Evolutionary conservation across 2,888 invertebrate species (phyloP).

Genomic region (Mythimna ferrago): DNA sequence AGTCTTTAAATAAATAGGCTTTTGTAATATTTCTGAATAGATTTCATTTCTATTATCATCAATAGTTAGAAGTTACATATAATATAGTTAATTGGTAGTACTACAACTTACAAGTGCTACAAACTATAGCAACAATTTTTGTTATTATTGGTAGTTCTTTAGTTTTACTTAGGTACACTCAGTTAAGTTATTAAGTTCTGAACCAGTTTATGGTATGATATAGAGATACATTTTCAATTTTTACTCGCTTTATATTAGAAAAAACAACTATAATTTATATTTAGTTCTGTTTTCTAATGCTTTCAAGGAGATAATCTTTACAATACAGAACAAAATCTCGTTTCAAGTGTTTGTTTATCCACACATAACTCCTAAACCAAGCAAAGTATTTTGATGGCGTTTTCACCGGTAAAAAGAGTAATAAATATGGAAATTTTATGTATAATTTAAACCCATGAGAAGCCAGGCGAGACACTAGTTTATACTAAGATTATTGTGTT

Average conservation of each 20-base stretch:
- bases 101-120: neutral
- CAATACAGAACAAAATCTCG: too few relatives aligned
- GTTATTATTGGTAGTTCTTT: neutral
- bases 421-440: too few relatives aligned
- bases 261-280: neutral
- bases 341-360: too few relatives aligned
- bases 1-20: neutral
- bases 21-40: neutral
- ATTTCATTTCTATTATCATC: neutral
- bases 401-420: too few relatives aligned
- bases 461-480: too few relatives aligned
- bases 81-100: neutral
- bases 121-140: neutral
- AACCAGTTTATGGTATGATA: neutral
- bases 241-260: neutral
- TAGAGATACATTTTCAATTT: neutral
- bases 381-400: too few relatives aligned
- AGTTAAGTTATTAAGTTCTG: neutral
- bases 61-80: neutral
- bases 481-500: neutral
- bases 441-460: too few relatives aligned
- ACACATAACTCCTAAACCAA: too few relatives aligned
- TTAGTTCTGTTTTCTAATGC: neutral
- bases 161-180: neutral
- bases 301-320: neutral